A percentile compares a stretch with the other conserved stretches of the same genome.
Evolutionary conservation across 2,888 invertebrate genomes (phyloP).

Genomic region (Dysmachus trigonus): DNA sequence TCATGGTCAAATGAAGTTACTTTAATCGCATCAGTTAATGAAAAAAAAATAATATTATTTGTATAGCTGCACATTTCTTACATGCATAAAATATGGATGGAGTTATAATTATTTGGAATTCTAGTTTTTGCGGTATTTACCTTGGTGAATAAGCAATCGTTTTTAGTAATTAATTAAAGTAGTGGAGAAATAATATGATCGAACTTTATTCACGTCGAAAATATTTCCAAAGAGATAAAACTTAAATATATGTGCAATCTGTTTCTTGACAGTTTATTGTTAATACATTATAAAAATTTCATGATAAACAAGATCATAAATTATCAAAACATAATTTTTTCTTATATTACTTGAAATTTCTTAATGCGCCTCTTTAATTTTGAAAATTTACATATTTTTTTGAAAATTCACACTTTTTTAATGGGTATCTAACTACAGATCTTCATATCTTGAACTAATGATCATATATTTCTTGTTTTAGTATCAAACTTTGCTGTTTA

Average conservation of each 20-base stretch:
- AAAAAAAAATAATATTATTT: neutral
- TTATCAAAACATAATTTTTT: neutral
- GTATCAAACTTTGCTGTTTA: too few species aligned
- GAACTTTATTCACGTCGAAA: too few species aligned
- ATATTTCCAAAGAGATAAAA: too few species aligned
- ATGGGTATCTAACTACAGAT: too few species aligned
- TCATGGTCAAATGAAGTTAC: neutral
- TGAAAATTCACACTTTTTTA: too few species aligned
- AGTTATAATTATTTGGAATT: neutral
- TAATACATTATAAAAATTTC: neutral
- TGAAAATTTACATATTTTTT: too few species aligned
- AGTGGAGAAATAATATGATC: too few species aligned
- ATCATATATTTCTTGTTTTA: too few species aligned
- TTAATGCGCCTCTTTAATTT: neutral
- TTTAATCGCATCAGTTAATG: neutral
- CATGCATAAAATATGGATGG: neutral
- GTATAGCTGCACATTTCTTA: neutral
- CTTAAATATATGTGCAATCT: too few species aligned
- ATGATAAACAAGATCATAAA: neutral
- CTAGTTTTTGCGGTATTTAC: neutral
- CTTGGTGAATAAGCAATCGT: neutral
- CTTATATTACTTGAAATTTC: neutral
- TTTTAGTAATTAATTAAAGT: too few species aligned
- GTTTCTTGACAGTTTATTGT: too few species aligned
- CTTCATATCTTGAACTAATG: too few species aligned